These are phyloP conservation scores for Sandelia bainsii DNA, from an alignment of 2,797 vertebrate genomes.

Conservation along the genomic window DNA sequence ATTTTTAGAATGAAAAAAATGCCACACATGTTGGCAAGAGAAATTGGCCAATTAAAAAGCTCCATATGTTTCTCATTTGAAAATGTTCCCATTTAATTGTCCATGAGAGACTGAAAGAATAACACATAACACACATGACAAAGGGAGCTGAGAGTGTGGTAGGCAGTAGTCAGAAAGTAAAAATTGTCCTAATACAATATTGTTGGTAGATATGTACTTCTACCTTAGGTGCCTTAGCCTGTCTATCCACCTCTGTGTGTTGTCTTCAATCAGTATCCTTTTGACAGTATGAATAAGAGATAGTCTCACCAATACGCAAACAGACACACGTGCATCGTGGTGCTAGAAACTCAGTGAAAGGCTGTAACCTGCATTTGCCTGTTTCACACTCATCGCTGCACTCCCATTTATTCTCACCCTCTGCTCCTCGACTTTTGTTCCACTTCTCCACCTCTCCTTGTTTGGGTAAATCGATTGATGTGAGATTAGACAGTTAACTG, in stretches of 20 bases:
- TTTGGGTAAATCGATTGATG: constrained; percentile 77
- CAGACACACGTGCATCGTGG: constrained; percentile 6
- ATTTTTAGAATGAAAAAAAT: constrained; percentile 74
- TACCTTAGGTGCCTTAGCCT: not conserved
- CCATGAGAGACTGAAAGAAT: constrained; percentile 75
- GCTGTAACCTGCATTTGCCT: constrained; percentile 42
- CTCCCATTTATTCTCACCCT: constrained; percentile 52
- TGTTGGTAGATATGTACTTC: constrained; percentile 2
- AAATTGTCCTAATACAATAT: constrained; percentile 22
- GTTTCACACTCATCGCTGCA: constrained; percentile 43
- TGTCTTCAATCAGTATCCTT: constrained; percentile 36
- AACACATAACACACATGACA: constrained; percentile 52
- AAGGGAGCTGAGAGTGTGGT: constrained; percentile 20
- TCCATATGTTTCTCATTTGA: constrained; percentile 87
- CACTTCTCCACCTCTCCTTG: constrained; percentile 63
- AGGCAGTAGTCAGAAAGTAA: constrained; percentile 20
- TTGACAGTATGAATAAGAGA: constrained; percentile 25
- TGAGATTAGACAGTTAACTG: constrained; percentile 82
- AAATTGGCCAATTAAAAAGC: constrained; percentile 87
- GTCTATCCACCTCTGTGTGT: constrained; percentile 25
- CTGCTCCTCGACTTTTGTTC: constrained; percentile 48
- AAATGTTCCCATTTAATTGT: constrained; percentile 85
- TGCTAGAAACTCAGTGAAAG: constrained; percentile 40
- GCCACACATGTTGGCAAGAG: constrained; percentile 80
- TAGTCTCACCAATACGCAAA: not conserved